Evolutionary conservation across 2,888 invertebrate genomes (phyloP).

Genomic region (Arctia plantaginis): DNA sequence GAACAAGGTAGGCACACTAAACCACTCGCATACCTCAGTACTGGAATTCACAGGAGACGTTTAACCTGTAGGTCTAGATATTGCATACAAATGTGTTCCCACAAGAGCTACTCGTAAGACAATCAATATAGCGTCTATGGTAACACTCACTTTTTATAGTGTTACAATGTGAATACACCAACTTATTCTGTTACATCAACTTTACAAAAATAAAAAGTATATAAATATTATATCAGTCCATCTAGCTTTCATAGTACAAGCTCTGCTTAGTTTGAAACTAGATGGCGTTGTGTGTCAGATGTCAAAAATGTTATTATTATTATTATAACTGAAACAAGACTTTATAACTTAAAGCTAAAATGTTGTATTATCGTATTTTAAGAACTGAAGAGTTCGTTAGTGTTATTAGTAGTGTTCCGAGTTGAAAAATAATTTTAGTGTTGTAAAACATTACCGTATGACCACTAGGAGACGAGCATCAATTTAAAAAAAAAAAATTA

Average conservation of each 20-base stretch:
- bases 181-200: not conserved
- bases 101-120: constrained; percentile 4
- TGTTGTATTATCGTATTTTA: too few species aligned
- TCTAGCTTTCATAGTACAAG: too few species aligned
- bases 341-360: too few species aligned
- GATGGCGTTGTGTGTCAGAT: too few species aligned
- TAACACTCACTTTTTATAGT: not conserved
- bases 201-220: too few species aligned
- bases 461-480: not conserved
- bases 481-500: not conserved
- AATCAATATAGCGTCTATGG: not conserved
- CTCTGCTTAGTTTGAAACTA: too few species aligned
- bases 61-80: not conserved
- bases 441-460: too few species aligned
- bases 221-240: too few species aligned
- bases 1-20: not conserved
- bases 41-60: not conserved
- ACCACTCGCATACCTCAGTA: not conserved
- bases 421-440: too few species aligned
- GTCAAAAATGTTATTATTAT: too few species aligned
- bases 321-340: too few species aligned
- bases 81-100: constrained; percentile 12
- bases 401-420: not conserved
- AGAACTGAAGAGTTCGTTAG: too few species aligned
- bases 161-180: not conserved